These are phyloP conservation scores for Xanthia icteritia DNA, from an alignment of 2,888 invertebrate species.

Conservation along the genomic window DNA sequence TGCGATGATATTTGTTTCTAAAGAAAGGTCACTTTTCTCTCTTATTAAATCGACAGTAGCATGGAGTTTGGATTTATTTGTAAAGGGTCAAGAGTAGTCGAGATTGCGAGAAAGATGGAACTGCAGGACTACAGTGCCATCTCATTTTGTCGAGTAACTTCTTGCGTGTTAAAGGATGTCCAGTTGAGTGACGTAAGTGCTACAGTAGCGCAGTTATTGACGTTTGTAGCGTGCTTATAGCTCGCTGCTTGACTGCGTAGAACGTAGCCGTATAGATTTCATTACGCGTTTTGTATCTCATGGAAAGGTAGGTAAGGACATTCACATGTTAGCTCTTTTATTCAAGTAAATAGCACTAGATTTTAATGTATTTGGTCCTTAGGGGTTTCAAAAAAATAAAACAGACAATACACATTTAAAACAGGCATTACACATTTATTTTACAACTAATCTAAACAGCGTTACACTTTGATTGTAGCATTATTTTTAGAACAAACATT, in stretches of 20 bases:
- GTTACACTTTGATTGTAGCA: slow-evolving; percentile 46
- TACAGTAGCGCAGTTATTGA: background rate
- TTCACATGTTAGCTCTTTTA: too few relatives aligned
- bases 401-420: background rate
- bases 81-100: background rate
- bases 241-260: background rate
- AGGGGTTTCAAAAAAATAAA: slow-evolving; percentile 13
- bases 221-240: background rate
- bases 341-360: background rate
- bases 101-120: background rate
- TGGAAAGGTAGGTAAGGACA: background rate
- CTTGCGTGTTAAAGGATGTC: background rate
- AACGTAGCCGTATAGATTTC: slow-evolving; percentile 5
- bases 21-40: background rate
- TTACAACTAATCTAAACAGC: slow-evolving; percentile 45
- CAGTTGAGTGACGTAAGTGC: too few relatives aligned
- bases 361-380: background rate
- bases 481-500: slow-evolving; percentile 21
- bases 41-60: background rate
- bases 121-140: background rate
- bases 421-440: slow-evolving; percentile 51
- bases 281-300: background rate
- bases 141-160: background rate
- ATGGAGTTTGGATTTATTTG: background rate
- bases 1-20: too few relatives aligned